phyloP scores from a whole-genome alignment of 2,797 vertebrate species.

The Florisuga fusca region DNA sequence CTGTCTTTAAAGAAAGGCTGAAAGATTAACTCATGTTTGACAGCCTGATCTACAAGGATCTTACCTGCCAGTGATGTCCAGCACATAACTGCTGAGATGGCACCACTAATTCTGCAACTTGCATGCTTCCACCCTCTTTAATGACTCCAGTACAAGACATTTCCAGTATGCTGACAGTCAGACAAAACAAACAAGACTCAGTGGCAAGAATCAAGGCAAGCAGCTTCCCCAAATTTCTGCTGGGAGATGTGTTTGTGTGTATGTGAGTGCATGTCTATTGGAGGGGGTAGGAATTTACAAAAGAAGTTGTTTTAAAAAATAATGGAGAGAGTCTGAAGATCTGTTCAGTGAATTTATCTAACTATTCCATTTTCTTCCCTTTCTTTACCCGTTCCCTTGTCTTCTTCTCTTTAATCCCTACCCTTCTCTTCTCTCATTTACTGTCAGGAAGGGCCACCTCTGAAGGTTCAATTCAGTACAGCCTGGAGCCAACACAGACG shows the following conservation, averaged over 20 bases:
- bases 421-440: slow-evolving; percentile 68
- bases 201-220: not conserved
- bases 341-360: slow-evolving; percentile 19
- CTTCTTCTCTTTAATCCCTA: too few species aligned
- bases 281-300: not conserved
- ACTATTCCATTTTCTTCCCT: slow-evolving; percentile 25
- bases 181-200: not conserved
- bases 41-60: not conserved
- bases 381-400: not conserved
- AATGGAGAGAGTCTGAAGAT: not conserved
- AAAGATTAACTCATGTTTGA: not conserved
- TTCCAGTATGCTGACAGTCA: not conserved
- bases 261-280: not conserved
- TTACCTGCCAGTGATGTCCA: not conserved
- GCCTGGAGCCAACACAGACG: slow-evolving; percentile 69
- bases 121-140: not conserved
- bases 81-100: not conserved
- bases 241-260: not conserved
- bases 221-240: not conserved
- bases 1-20: not conserved
- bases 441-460: slow-evolving; percentile 79
- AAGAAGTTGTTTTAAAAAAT: not conserved
- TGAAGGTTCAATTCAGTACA: slow-evolving; percentile 75
- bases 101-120: not conserved
- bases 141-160: not conserved